Conservation (phyloP, 2,888 invertebrate genomes). For the Stictocephala bisonia region DNA sequence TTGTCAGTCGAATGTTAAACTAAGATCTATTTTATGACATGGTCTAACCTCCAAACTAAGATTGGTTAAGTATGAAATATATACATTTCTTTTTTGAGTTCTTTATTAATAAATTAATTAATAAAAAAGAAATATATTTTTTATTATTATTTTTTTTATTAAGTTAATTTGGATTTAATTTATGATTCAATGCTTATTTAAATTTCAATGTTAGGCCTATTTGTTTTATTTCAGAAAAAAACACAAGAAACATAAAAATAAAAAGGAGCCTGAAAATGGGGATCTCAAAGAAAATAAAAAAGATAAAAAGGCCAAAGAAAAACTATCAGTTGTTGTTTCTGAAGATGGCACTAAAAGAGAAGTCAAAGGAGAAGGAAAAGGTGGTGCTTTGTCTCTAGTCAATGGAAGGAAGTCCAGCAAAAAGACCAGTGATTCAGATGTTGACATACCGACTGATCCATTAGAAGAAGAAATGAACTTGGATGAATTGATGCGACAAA, state of each 20-base stretch:
- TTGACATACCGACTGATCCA: slow-evolving; percentile 76
- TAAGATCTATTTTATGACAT: too few species aligned
- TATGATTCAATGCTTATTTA: too few species aligned
- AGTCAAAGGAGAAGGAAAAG: slow-evolving; percentile 64
- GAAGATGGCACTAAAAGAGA: slow-evolving; percentile 61
- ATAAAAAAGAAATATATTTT: too few species aligned
- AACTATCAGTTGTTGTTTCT: slow-evolving; percentile 39
- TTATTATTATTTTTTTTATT: too few species aligned
- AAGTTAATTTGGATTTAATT: too few species aligned
- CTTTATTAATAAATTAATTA: too few species aligned
- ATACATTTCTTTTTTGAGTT: too few species aligned
- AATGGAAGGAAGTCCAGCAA: slow-evolving; percentile 39
- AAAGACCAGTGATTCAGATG: slow-evolving; percentile 64
- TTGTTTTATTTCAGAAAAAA: slow-evolving; percentile 63
- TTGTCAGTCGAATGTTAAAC: too few species aligned
- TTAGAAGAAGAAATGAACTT: slow-evolving; percentile 89
- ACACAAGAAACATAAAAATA: slow-evolving; percentile 65
- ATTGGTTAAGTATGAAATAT: too few species aligned
- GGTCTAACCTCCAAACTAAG: too few species aligned
- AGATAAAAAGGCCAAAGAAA: slow-evolving; percentile 51
- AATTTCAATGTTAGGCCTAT: too few species aligned
- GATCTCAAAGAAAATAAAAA: slow-evolving; percentile 59
- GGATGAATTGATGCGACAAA: slow-evolving; percentile 91
- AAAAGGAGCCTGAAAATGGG: slow-evolving; percentile 66
- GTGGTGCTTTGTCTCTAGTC: slow-evolving; percentile 14